Evolutionary conservation across 2,113 vertebrate species (phyloP).

Genomic region (Nesogale talazaci): DNA sequence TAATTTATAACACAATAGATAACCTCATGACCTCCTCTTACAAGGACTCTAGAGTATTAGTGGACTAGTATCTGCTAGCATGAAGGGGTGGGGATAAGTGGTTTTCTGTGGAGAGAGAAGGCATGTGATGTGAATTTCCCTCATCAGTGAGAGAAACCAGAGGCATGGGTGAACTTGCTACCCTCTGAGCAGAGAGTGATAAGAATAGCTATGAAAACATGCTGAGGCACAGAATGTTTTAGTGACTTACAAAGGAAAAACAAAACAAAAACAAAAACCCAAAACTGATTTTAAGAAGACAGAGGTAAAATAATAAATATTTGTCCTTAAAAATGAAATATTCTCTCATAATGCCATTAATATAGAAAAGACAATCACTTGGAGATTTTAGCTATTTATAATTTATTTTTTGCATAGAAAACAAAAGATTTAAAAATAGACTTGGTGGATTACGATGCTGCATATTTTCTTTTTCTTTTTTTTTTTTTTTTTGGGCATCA

Average conservation of each 20-base stretch:
- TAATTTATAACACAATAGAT: background rate
- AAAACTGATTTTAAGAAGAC: background rate
- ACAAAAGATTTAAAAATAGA: background rate
- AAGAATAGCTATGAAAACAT: background rate
- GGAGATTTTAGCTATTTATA: background rate
- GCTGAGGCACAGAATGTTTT: fast-evolving
- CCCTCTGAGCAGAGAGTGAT: too few species aligned
- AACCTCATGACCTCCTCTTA: background rate
- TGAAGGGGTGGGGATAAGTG: background rate
- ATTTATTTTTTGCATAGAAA: background rate
- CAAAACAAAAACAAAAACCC: too few species aligned
- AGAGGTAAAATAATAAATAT: background rate
- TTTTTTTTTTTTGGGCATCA: too few species aligned
- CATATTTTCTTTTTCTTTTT: constrained; percentile 31
- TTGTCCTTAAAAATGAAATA: background rate
- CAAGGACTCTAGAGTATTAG: background rate
- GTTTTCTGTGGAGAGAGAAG: background rate
- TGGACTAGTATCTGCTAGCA: background rate
- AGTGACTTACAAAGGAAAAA: background rate
- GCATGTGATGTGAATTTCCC: background rate
- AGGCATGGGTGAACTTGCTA: fast-evolving
- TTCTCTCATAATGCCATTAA: background rate
- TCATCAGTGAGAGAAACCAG: too few species aligned
- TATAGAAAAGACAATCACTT: background rate
- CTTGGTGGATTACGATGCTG: background rate